Conservation (phyloP, 2,113 vertebrate species). For the Propithecus coquereli region DNA sequence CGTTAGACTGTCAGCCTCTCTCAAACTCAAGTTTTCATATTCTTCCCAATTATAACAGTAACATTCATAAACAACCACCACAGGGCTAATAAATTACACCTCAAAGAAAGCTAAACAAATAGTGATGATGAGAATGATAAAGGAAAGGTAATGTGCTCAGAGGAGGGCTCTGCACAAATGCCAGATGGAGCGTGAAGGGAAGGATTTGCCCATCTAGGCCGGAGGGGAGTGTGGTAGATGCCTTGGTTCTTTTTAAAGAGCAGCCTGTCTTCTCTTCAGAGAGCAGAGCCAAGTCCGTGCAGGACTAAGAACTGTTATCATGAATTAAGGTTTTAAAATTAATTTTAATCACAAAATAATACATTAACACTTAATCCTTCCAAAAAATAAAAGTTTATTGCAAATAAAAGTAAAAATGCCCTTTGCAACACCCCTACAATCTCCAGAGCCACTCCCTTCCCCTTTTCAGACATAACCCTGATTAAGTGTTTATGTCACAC, state of each 20-base stretch:
- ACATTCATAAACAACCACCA: background rate
- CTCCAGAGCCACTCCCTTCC: background rate
- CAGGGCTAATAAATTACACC: background rate
- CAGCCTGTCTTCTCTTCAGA: background rate
- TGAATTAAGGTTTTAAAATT: background rate
- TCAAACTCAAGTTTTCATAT: background rate
- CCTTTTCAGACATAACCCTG: background rate
- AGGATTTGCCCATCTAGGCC: background rate
- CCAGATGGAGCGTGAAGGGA: background rate
- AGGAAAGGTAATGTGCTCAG: background rate
- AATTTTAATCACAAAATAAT: background rate
- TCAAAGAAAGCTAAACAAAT: background rate
- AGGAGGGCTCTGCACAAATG: background rate
- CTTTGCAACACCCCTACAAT: background rate
- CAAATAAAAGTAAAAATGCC: background rate
- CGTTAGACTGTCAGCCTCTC: background rate
- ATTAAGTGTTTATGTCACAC: background rate
- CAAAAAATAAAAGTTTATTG: background rate
- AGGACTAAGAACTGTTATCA: background rate
- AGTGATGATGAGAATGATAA: background rate
- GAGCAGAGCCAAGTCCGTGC: background rate
- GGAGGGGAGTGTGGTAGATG: fast-evolving
- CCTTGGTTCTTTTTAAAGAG: background rate
- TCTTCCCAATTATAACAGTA: background rate
- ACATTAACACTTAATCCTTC: background rate